Percentiles rank a stretch among this genome's conserved stretches.
Evolutionary conservation across 2,888 invertebrate species (phyloP).

Genomic region (Uloborus plumipes): DNA sequence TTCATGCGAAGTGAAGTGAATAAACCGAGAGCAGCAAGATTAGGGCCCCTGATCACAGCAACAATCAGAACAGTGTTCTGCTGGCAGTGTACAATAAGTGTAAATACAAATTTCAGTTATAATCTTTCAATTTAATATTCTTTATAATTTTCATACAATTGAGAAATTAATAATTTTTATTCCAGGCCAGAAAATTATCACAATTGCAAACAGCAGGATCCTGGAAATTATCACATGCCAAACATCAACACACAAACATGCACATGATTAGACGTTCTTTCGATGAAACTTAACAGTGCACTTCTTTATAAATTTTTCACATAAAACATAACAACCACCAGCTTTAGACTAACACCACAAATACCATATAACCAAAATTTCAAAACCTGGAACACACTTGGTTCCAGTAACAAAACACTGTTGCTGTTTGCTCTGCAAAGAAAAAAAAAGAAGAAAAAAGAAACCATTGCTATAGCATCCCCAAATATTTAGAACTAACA

Average conservation of each 20-base stretch:
- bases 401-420: constrained; percentile 36
- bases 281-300: constrained; percentile 34
- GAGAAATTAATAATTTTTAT: constrained; percentile 15
- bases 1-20: too few species aligned
- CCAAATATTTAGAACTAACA: constrained; percentile 23
- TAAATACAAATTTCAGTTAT: constrained; percentile 2
- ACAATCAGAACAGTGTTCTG: constrained; percentile 52
- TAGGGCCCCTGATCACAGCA: constrained; percentile 31
- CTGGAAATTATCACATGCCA: constrained; percentile 64
- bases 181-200: constrained; percentile 65
- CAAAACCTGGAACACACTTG: constrained; percentile 10
- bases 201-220: constrained; percentile 58
- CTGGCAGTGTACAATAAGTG: constrained; percentile 39
- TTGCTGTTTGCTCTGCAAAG: constrained; percentile 24
- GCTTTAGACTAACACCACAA: constrained; percentile 47
- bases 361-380: constrained; percentile 16
- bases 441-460: constrained; percentile 14
- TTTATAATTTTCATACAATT: not conserved
- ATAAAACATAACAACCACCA: constrained; percentile 51
- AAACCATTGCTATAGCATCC: constrained; percentile 1
- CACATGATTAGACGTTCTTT: constrained; percentile 13
- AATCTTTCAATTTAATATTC: constrained; percentile 4
- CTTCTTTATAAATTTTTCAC: constrained; percentile 29
- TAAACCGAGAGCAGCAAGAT: too few species aligned
- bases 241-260: constrained; percentile 52